Base-by-base conservation (phyloP, 1,140 invertebrate genomes). In the Leptestheria dahalacensis region DNA sequence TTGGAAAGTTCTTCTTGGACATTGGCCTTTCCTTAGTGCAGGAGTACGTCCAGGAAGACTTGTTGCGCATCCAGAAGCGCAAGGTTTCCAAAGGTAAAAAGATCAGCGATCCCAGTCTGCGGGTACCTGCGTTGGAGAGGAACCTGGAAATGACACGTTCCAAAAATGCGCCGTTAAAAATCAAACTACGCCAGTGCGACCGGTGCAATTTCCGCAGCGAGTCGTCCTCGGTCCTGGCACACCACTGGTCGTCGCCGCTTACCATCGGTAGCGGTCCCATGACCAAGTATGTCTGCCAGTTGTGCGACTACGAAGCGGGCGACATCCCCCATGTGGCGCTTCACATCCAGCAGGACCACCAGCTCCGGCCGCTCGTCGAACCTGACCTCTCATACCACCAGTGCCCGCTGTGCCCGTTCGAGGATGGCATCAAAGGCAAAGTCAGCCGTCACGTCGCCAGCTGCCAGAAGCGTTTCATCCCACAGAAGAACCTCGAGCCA, bases 371-470 rank as follows among this genome's bases (percentile, higher is more conserved):
- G 10, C 79, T 84, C 61, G 72, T 95, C 46, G 88, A 93, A 65
- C 78, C 86, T 59, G 88, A 89, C 6, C 82, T 86, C 29, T 81
- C 87, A 0, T 88, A 87, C 69, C 91, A 92, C 72, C 88, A 94
- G 66, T 97, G 92, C 71, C 82, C 88, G 0, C 88, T 91, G 67
- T 97, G 93, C 77, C 85, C 88, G 1, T 96, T 93, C 68, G 92
- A 96, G 70, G 89, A 93, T 66, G 92, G 91, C 68, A 86, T 88
- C 59, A 95, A 94, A 72, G 85, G 86, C n/a, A 93, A 94, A 74
- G 72, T 95, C 53, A 88, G 84, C 0, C 77, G 90, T 18, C 93
- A 96, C 75, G 78, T 86, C 61, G 77, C 86, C n/a, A 83, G 88
- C 2, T 97, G 93, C 74, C 78, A 81, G 18, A 92, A 92, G 72